Base-by-base conservation (phyloP, 1,140 invertebrate species). In the Aphelenchoides avenae region DNA sequence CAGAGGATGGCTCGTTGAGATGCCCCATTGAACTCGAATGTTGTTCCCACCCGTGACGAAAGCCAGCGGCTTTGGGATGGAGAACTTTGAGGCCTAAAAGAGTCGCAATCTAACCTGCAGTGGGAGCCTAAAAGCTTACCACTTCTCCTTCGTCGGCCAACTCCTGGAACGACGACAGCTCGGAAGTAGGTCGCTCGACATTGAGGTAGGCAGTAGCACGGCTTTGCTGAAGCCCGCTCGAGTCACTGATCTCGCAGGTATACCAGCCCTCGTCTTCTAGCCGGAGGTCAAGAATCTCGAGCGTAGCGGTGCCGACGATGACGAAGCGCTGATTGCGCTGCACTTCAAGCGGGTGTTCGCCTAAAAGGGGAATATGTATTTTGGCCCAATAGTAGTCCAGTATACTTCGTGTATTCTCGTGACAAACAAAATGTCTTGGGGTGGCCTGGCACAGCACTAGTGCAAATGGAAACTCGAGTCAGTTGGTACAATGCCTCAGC, bases 191-290 rank as follows among this genome's bases (percentile, higher is more conserved):
- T n/a, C n/a, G n/a, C n/a, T n/a, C n/a, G n/a, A n/a, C n/a, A n/a
- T n/a, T n/a, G n/a, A 70, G 41, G 20, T 62, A 48, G 15, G 48
- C 66, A 4, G 26, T 54, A n/a, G 41, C 60, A 20, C 24, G 31
- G 30, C 40, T 40, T 37, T 43, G 42, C 9, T 53, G 33, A 1
- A 13, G 39, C 11, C 47, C 39, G 18, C 34, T 47, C 30, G 49
- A 44, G 39, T 59, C 67, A 20, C 34, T 55, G 5, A 39, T 66
- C 20, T 53, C 52, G 47, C 66, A 68, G 1, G 66, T 68, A 37
- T 68, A 68, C 34, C 49, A 55, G 18, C 66, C 66, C 26, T 53
- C 61, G 31, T 68, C 66, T 6, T 13, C 11, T 11, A 40, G 18
- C 15, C 43, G 36, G 1, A 67, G 54, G 26, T 60, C 34, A 7